These are phyloP conservation scores for Tangara arthus DNA, from an alignment of 2,797 vertebrate species.

Conservation along the genomic window DNA sequence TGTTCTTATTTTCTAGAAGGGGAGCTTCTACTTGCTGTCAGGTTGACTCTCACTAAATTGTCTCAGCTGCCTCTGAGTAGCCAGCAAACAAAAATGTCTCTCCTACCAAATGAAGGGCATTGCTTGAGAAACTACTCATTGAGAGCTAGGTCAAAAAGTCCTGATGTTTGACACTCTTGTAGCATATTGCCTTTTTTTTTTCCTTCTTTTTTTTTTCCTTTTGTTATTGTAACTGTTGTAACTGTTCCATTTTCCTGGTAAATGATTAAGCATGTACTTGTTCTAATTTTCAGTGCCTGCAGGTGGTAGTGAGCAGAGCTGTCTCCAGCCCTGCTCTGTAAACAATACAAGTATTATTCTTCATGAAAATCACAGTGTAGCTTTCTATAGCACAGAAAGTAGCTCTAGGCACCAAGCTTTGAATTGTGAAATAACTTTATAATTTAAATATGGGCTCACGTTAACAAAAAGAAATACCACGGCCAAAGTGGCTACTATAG, in stretches of 20 bases:
- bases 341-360: conserved; percentile 42
- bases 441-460: conserved; percentile 10
- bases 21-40: not conserved
- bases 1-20: not conserved
- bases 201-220: not conserved
- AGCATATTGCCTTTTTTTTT: not conserved
- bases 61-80: not conserved
- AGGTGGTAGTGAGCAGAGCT: conserved; percentile 31
- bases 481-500: not conserved
- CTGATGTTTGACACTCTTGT: not conserved
- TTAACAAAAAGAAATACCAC: conserved; percentile 18
- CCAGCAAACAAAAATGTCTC: not conserved
- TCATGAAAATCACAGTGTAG: conserved; percentile 29
- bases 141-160: not conserved
- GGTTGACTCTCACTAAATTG: not conserved
- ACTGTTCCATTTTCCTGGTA: conserved; percentile 44
- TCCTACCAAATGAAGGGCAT: not conserved
- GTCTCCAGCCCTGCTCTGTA: conserved; percentile 12
- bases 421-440: conserved; percentile 46
- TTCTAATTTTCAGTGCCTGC: conserved; percentile 65
- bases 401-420: conserved; percentile 42
- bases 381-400: conserved; percentile 22
- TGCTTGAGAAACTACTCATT: not conserved
- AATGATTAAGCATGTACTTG: conserved; percentile 58
- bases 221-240: not conserved